Percentiles rank a stretch among this genome's conserved stretches.
phyloP scores from a whole-genome alignment of 2,888 invertebrate species.

The Poecilobothrus nobilitatus region DNA sequence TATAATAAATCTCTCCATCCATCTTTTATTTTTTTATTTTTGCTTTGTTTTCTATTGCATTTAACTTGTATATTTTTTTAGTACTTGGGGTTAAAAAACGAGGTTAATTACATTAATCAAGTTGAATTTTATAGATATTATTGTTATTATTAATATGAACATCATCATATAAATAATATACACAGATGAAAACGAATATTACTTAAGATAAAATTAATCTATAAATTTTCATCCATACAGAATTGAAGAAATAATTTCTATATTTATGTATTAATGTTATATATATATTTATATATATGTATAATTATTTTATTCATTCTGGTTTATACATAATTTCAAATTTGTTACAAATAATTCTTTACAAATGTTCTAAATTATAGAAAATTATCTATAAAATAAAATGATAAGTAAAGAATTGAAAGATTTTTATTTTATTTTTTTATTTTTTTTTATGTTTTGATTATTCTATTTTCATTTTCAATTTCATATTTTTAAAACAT shows the following conservation, averaged over 20 bases:
- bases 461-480: too few relatives aligned
- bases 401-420: too few relatives aligned
- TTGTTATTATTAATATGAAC: background rate
- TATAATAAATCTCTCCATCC: too few relatives aligned
- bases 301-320: background rate
- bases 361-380: background rate
- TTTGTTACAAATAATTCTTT: background rate
- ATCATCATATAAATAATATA: background rate
- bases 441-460: too few relatives aligned
- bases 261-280: too few relatives aligned
- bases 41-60: too few relatives aligned
- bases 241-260: too few relatives aligned
- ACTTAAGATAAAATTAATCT: background rate
- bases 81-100: conserved; percentile 6
- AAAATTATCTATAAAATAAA: background rate
- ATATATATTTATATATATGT: too few relatives aligned
- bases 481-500: too few relatives aligned
- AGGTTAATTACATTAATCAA: conserved; percentile 3
- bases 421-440: too few relatives aligned
- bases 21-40: background rate
- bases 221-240: background rate
- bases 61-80: background rate
- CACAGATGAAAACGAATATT: background rate
- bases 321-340: background rate
- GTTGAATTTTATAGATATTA: background rate